Conservation (phyloP, 2,888 invertebrate species). For the Pandemis corylana region DNA sequence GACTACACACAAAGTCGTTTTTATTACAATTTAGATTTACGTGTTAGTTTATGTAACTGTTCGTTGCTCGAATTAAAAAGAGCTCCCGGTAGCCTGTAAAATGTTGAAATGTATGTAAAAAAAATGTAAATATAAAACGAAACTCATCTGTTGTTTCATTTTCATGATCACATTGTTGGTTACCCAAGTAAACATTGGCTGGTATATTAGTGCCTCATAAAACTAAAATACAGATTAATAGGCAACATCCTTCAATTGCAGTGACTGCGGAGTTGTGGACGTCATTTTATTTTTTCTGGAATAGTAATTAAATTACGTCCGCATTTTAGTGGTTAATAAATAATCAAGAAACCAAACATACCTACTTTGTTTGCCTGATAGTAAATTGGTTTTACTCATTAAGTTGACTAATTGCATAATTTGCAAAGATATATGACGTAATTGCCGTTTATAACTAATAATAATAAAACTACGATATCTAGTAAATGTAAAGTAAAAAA, state of each 20-base stretch:
- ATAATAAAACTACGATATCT: too few species aligned
- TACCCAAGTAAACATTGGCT: constrained; percentile 50
- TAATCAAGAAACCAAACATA: too few species aligned
- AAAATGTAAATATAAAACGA: constrained; percentile 83
- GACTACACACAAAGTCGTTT: constrained; percentile 77
- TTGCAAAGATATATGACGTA: too few species aligned
- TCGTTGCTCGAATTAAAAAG: constrained; percentile 85
- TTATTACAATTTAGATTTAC: constrained; percentile 84
- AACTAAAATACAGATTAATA: constrained; percentile 49
- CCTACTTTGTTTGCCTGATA: too few species aligned
- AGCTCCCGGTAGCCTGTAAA: constrained; percentile 84
- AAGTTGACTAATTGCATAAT: too few species aligned
- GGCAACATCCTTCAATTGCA: constrained; percentile 12
- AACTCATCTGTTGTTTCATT: constrained; percentile 77
- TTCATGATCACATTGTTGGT: constrained; percentile 60
- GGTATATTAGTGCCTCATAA: constrained; percentile 53
- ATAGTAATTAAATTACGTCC: neutral
- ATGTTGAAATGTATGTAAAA: constrained; percentile 84
- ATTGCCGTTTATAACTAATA: too few species aligned
- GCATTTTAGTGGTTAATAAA: neutral
- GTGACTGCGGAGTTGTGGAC: constrained; percentile 7
- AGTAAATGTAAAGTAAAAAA: too few species aligned
- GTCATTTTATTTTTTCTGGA: constrained; percentile 13
- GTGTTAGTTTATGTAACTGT: constrained; percentile 84
- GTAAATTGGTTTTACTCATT: too few species aligned